Evolutionary conservation across 2,888 invertebrate species (phyloP).

Genomic region (Odontothrips loti): DNA sequence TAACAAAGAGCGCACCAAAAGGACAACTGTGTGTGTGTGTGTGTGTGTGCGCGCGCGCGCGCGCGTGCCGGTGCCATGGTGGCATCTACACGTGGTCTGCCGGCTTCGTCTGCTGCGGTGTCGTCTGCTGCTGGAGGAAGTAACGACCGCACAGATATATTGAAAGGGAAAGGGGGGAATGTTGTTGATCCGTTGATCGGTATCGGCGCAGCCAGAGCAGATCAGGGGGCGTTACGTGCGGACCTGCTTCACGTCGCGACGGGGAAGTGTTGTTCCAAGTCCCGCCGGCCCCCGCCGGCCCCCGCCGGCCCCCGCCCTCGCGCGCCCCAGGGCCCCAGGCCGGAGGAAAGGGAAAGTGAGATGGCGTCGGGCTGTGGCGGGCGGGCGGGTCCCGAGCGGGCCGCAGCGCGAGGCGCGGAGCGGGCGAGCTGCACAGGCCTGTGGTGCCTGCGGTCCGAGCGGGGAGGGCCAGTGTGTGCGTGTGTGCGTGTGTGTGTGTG

Average conservation of each 20-base stretch:
- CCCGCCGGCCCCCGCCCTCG: neutral
- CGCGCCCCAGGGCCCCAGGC: neutral
- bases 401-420: neutral
- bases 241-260: constrained; percentile 11
- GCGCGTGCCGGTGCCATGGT: too few species aligned
- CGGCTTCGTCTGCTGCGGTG: neutral
- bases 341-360: constrained; percentile 4
- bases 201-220: neutral
- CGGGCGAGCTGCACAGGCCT: too few species aligned
- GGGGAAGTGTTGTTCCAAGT: neutral
- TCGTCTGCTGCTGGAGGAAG: too few species aligned
- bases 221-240: neutral
- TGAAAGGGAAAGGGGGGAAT: neutral
- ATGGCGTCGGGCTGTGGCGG: neutral
- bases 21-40: neutral
- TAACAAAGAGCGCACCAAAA: neutral
- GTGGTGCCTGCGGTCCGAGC: neutral
- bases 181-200: neutral
- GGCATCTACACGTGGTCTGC: neutral
- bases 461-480: neutral
- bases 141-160: neutral
- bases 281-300: neutral
- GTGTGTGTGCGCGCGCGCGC: too few species aligned
- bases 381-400: neutral
- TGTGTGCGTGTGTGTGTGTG: neutral